phyloP scores from a whole-genome alignment of 2,113 vertebrate species.

The Vanacampus margaritifer region DNA sequence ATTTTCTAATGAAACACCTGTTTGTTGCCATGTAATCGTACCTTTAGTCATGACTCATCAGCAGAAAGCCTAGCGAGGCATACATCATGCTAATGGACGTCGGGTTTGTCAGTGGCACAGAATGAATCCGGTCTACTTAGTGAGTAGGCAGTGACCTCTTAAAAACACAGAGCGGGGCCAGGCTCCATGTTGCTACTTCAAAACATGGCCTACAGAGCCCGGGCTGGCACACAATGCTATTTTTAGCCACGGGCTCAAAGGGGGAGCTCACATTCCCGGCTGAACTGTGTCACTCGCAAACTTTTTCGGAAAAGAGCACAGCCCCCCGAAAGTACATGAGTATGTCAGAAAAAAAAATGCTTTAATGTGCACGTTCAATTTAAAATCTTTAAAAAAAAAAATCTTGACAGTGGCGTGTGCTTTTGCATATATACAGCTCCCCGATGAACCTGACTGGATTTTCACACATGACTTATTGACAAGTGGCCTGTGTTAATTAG shows the following conservation, averaged over 20 bases:
- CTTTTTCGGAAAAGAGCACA: conserved; percentile 48
- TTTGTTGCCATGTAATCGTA: background rate
- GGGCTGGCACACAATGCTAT: conserved; percentile 69
- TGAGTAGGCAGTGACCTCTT: conserved; percentile 56
- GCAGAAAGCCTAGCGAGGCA: background rate
- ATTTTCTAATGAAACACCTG: background rate
- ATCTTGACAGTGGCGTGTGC: conserved; percentile 26
- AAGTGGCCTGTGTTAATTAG: conserved; percentile 59
- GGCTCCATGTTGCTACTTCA: conserved; percentile 59
- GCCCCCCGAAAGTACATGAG: background rate
- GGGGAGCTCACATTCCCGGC: conserved; percentile 62
- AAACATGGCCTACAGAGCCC: conserved; percentile 63
- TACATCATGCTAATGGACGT: background rate
- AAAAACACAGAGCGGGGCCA: conserved; percentile 59
- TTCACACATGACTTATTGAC: conserved; percentile 61
- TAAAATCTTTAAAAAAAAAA: no score
- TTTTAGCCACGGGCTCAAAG: conserved; percentile 65
- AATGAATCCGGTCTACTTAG: conserved; percentile 55
- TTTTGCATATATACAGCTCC: conserved; percentile 34
- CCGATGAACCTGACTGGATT: conserved; percentile 30
- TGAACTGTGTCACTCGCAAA: conserved; percentile 66
- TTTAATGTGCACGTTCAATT: background rate
- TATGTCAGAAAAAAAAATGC: background rate
- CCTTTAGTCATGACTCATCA: background rate
- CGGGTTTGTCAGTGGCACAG: conserved; percentile 8